Conservation (phyloP, 2,888 invertebrate species). For the Xestia xanthographa region DNA sequence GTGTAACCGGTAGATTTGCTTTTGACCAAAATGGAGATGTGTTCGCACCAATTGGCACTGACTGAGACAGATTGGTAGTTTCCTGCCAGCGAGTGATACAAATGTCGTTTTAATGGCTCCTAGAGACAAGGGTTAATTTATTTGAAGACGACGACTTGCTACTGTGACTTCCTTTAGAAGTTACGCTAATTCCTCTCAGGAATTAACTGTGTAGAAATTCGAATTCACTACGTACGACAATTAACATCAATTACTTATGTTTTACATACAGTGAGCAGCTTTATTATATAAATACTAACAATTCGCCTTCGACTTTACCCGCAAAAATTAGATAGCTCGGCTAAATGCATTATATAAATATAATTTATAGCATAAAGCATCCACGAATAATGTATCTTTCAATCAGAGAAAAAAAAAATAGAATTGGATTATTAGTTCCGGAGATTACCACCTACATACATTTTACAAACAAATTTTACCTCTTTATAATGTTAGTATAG, state of each 20-base stretch:
- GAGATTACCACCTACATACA: neutral
- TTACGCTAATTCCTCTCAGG: conserved; percentile 58
- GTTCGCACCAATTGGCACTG: conserved; percentile 81
- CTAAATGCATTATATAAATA: neutral
- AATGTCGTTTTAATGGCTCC: conserved; percentile 80
- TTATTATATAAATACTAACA: neutral
- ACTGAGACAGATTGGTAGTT: conserved; percentile 83
- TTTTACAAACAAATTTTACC: too few relatives aligned
- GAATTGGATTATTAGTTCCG: neutral
- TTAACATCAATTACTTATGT: conserved; percentile 37
- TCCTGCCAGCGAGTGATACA: conserved; percentile 84
- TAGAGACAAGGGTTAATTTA: conserved; percentile 83
- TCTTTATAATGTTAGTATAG: too few relatives aligned
- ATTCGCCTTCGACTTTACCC: too few relatives aligned
- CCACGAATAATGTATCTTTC: neutral
- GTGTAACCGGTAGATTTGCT: conserved; percentile 38
- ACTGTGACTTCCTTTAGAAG: conserved; percentile 69
- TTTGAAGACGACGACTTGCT: conserved; percentile 75
- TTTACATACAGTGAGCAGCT: neutral
- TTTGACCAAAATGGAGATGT: conserved; percentile 69
- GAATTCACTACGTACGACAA: conserved; percentile 33
- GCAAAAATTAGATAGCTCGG: neutral
- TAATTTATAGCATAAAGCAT: neutral
- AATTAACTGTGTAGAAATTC: conserved; percentile 53
- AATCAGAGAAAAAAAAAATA: neutral